phyloP scores from a whole-genome alignment of 2,113 vertebrate genomes.

The Crocuta crocuta region DNA sequence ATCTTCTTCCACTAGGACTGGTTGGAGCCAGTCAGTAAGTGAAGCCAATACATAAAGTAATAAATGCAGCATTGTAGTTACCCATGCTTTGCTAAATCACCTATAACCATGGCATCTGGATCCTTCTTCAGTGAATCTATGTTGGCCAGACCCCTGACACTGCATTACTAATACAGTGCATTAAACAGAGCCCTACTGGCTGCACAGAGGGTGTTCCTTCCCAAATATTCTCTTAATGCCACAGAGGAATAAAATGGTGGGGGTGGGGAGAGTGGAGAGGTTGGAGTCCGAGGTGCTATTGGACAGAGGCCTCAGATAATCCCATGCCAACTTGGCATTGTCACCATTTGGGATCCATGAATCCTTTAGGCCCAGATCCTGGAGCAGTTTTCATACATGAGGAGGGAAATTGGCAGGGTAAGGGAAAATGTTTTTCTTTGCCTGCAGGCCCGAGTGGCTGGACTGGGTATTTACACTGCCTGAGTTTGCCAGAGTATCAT shows the following conservation, averaged over 20 bases:
- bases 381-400: not conserved
- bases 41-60: not conserved
- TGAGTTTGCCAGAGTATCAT: constrained; percentile 21
- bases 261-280: not conserved
- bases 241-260: not conserved
- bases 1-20: not conserved
- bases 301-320: not conserved
- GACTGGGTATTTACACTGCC: not conserved
- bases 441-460: not conserved
- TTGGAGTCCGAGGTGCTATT: not conserved
- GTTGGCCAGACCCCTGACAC: not conserved
- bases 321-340: constrained; percentile 10
- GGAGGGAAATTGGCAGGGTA: constrained; percentile 9
- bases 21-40: not conserved
- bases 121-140: not conserved
- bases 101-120: not conserved
- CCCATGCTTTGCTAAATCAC: constrained; percentile 16
- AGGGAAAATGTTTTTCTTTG: constrained; percentile 45
- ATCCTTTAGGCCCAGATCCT: not conserved
- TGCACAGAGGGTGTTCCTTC: not conserved
- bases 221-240: not conserved
- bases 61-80: not conserved
- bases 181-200: not conserved
- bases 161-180: not conserved
- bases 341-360: not conserved